Evolutionary conservation across 2,113 vertebrate genomes (phyloP).

Genomic region (Indicator maculatus): DNA sequence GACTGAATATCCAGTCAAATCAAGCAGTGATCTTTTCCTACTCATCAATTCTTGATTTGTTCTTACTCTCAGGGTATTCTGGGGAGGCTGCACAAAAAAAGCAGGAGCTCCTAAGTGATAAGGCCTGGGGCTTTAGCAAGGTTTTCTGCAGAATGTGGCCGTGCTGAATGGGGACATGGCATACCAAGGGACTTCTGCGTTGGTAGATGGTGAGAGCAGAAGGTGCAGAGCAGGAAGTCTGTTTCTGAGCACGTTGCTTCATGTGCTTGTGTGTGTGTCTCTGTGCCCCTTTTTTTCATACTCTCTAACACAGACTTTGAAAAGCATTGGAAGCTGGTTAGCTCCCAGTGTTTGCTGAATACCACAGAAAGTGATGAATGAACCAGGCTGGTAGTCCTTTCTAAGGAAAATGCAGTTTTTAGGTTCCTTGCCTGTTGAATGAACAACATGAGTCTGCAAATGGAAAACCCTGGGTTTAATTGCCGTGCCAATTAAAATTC

Average conservation of each 20-base stretch:
- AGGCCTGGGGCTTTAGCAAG: not conserved
- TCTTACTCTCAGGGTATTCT: not conserved
- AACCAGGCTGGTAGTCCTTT: not conserved
- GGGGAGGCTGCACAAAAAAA: not conserved
- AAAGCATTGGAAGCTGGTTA: not conserved
- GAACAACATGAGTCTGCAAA: not conserved
- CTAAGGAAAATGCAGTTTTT: not conserved
- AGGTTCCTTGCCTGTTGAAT: not conserved
- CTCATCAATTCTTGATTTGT: not conserved
- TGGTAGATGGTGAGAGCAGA: not conserved
- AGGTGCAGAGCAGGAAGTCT: not conserved
- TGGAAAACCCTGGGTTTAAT: not conserved
- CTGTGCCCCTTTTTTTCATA: not conserved
- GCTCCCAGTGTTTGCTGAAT: not conserved
- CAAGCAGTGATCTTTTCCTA: not conserved
- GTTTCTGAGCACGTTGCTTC: not conserved
- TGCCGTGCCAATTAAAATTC: conserved; percentile 17
- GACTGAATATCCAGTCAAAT: not conserved
- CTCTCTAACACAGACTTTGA: not conserved
- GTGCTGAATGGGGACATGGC: not conserved
- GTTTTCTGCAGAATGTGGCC: not conserved
- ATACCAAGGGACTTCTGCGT: not conserved
- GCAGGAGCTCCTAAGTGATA: not conserved
- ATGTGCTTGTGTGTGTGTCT: not conserved
- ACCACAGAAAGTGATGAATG: not conserved